Evolutionary conservation across 1,140 invertebrate species (phyloP).

Genomic region (Camponotus vicinus): DNA sequence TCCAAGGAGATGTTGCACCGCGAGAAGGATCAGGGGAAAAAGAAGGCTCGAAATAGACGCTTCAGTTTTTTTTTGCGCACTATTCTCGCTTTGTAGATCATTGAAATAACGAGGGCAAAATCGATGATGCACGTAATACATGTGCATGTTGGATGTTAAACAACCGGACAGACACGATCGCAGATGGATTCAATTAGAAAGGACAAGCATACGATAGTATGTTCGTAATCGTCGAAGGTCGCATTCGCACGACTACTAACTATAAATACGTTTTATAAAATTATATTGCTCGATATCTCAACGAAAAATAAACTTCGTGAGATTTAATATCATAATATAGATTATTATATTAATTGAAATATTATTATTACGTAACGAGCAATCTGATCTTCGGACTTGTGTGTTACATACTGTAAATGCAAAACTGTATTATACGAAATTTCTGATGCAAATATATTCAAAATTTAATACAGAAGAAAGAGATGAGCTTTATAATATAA

Average conservation of each 20-base stretch:
- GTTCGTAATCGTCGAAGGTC: slow-evolving; percentile 32
- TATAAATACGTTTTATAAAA: slow-evolving; percentile 3
- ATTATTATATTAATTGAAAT: slow-evolving; percentile 16
- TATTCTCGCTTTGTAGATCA: neutral
- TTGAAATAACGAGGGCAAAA: slow-evolving; percentile 19
- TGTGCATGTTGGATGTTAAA: neutral
- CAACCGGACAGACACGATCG: slow-evolving; percentile 13
- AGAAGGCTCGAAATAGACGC: neutral
- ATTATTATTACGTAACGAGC: neutral
- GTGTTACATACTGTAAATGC: neutral
- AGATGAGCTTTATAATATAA: neutral
- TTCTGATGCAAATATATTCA: neutral
- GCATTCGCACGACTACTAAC: neutral
- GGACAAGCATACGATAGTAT: neutral
- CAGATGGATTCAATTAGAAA: slow-evolving; percentile 39
- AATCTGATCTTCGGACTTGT: neutral
- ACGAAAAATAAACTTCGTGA: neutral
- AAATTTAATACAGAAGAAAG: slow-evolving; percentile 15
- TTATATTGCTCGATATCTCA: neutral
- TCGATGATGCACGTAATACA: slow-evolving; percentile 14
- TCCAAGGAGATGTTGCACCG: neutral
- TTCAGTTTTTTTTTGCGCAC: neutral
- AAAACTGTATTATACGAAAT: neutral
- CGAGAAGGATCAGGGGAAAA: slow-evolving; percentile 2
- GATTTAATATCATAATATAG: neutral